Evolutionary conservation across 2,113 vertebrate genomes (phyloP).

Genomic region (Elephas maximus): DNA sequence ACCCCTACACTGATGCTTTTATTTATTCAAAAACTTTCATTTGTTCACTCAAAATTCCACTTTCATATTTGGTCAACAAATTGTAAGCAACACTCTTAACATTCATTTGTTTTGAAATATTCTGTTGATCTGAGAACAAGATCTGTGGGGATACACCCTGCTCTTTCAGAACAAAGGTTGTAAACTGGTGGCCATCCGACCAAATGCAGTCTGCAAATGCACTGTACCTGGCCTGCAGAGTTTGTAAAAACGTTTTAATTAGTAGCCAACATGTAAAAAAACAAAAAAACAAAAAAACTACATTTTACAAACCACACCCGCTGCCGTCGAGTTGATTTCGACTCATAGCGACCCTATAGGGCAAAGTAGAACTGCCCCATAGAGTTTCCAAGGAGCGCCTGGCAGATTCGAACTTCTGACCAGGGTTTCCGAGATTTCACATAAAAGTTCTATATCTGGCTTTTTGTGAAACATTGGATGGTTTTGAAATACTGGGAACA

Average conservation of each 20-base stretch:
- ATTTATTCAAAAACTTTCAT: neutral
- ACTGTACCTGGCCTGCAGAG: neutral
- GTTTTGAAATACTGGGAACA: neutral
- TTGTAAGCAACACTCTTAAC: neutral
- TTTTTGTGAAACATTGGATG: neutral
- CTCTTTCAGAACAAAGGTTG: neutral
- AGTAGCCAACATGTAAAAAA: neutral
- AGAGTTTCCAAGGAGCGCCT: no score
- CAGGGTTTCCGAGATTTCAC: neutral
- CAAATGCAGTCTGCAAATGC: neutral
- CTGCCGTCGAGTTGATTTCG: no score
- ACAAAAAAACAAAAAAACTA: no score
- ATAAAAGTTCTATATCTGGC: neutral
- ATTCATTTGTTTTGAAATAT: neutral
- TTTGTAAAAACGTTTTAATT: neutral
- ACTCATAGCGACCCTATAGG: no score
- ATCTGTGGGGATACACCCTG: neutral
- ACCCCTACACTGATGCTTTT: accelerated
- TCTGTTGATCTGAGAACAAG: neutral
- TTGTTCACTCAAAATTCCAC: neutral
- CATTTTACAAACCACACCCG: no score
- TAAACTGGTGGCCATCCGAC: neutral
- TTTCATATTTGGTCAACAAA: neutral
- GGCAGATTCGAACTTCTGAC: no score
- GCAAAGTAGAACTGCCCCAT: no score